These are phyloP conservation scores for Neofelis nebulosa DNA, from an alignment of 2,113 vertebrate genomes.

Conservation along the genomic window DNA sequence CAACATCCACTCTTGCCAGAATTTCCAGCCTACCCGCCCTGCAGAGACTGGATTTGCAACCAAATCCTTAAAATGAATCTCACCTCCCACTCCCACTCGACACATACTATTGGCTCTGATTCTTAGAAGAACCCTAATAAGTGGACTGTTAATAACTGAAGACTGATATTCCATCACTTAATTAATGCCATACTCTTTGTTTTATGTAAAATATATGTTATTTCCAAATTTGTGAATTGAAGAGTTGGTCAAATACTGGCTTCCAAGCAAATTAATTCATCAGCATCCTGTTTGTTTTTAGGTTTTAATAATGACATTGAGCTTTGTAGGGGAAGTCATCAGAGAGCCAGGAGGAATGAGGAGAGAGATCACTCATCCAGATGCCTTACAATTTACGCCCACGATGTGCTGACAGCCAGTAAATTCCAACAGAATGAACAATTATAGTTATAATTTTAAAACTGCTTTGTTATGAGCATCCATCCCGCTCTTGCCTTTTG, in stretches of 20 bases:
- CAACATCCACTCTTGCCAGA: background rate
- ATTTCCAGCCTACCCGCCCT: background rate
- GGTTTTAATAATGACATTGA: background rate
- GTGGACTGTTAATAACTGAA: background rate
- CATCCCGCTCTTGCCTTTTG: slow-evolving; percentile 31
- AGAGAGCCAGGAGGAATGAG: background rate
- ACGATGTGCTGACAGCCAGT: background rate
- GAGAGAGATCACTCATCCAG: background rate
- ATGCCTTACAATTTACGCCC: background rate
- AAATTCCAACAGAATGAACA: slow-evolving; percentile 60
- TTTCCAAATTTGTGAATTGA: background rate
- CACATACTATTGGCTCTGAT: background rate
- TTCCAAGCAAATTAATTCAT: background rate
- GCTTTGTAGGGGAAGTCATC: background rate
- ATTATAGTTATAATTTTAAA: background rate
- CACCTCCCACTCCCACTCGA: background rate
- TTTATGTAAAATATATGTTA: background rate
- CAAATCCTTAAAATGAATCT: background rate
- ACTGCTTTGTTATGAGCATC: slow-evolving; percentile 35
- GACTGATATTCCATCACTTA: background rate
- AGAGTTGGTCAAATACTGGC: background rate
- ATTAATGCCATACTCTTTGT: background rate
- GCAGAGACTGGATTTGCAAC: background rate
- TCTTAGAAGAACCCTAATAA: background rate
- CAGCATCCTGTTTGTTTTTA: background rate